Base-by-base conservation (phyloP, 2,888 invertebrate genomes). In the Noctua janthe region DNA sequence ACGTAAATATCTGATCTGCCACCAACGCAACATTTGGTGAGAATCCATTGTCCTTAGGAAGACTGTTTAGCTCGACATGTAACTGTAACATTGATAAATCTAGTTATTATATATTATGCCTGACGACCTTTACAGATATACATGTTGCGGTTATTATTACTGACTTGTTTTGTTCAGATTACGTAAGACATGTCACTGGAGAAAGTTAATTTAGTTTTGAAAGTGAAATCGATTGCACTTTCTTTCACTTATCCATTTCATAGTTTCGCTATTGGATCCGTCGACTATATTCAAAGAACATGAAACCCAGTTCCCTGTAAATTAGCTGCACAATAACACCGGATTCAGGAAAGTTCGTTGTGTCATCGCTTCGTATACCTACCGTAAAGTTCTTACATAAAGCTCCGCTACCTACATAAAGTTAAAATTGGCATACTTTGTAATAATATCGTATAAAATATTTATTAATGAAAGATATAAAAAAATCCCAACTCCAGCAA, bases 181-280 rank as follows among this genome's bases (percentile, higher is more conserved):
- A 95, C 92, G 94, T 96, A 97, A 97, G 93, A 96, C 96, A 95
- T 97, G 97, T 97, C 97, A 96, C 94, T 95, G 95, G 97, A 95
- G 97, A 97, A 97, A 97, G 97, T 97, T 96, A 96, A 97, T 96
- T 97, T 97, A 96, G 96, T 96, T 97, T 96, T 97, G 96, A 97
- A 97, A 97, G 97, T 96, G 96, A 97, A 97, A 97, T 97, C 97
- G 96, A 97, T 97, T 96, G 95, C 94, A 96, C 96, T 96, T 96
- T 97, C 97, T 95, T 97, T 96, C 94, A 95, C 95, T 96, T 96
- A 95, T 94, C 94, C 94, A 94, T 95, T 95, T 96, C 93, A 95
- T 94, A 96, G 94, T 93, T 94, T 93, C 91, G 92, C 91, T 91
- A 90, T 93, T 92, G 91, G 92, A 92, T 93, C 90, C 89, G 81